A percentile compares a stretch with the other conserved stretches of the same genome.
Conservation (phyloP, 2,797 vertebrate genomes). For the Falco biarmicus region DNA sequence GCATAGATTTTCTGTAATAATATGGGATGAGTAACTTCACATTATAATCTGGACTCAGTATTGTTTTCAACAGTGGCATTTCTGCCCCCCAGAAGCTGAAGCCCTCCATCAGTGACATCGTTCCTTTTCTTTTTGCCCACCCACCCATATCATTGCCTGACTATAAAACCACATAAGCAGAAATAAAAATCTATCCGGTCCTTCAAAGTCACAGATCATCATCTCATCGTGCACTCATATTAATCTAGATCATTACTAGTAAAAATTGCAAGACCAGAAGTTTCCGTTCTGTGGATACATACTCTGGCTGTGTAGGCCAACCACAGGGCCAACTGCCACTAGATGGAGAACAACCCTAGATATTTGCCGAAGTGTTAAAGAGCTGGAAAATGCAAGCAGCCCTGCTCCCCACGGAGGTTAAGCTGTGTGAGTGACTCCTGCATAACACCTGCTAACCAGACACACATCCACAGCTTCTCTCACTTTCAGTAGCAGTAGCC, state of each 20-base stretch:
- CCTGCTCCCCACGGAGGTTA: not conserved
- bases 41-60: not conserved
- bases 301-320: not conserved
- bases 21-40: not conserved
- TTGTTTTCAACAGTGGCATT: not conserved
- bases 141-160: not conserved
- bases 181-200: not conserved
- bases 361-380: not conserved
- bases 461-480: not conserved
- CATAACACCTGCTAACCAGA: not conserved
- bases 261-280: not conserved
- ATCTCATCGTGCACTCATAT: not conserved
- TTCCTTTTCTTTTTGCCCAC: not conserved
- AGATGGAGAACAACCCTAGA: not conserved
- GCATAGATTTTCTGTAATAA: not conserved
- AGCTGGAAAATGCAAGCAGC: not conserved
- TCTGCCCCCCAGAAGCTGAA: not conserved
- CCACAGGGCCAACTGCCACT: not conserved
- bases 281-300: not conserved
- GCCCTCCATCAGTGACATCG: not conserved
- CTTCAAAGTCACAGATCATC: not conserved
- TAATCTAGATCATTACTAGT: not conserved
- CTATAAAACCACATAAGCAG: not conserved
- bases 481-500: not conserved
- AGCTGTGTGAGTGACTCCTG: not conserved